These are phyloP conservation scores for Sweltsa coloradensis DNA, from an alignment of 1,140 invertebrate species.

Conservation along the genomic window DNA sequence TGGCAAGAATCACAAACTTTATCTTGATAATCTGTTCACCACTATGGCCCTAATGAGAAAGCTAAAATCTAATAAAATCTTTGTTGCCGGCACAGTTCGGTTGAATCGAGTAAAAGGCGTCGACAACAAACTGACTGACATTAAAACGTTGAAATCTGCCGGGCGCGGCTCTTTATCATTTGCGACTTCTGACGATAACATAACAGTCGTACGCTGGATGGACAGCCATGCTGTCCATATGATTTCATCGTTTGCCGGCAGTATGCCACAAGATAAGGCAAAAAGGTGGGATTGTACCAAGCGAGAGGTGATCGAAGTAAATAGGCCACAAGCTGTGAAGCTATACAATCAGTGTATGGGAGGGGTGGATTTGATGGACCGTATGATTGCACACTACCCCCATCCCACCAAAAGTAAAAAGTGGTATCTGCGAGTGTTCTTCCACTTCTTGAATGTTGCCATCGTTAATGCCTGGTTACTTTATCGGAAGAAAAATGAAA, in stretches of 20 bases:
- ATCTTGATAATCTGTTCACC: conserved; percentile 28
- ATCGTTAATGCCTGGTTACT: conserved; percentile 14
- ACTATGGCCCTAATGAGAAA: not conserved
- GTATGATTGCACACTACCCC: conserved; percentile 14
- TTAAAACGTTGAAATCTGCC: no score
- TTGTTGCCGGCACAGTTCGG: not conserved
- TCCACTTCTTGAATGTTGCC: conserved; percentile 18
- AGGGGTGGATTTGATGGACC: conserved; percentile 8
- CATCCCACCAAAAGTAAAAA: conserved; percentile 17
- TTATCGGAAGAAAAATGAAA: conserved; percentile 1
- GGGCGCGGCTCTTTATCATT: no score
- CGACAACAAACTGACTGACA: no score
- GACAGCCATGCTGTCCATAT: conserved; percentile 2
- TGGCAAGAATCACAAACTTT: conserved; percentile 25
- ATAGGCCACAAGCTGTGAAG: conserved; percentile 1
- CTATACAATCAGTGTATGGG: conserved; percentile 10
- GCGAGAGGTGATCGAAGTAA: conserved; percentile 3
- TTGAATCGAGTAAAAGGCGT: not conserved
- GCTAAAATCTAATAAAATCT: not conserved
- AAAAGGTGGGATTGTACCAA: conserved; percentile 2
- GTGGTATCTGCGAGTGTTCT: conserved; percentile 22
- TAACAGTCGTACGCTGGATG: conserved; percentile 12
- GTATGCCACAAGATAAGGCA: conserved; percentile 12
- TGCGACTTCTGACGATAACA: conserved; percentile 9
- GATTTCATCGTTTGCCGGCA: conserved; percentile 6